These are phyloP conservation scores for Venustoraphidia nigricollis DNA, from an alignment of 2,888 invertebrate genomes.

Conservation along the genomic window DNA sequence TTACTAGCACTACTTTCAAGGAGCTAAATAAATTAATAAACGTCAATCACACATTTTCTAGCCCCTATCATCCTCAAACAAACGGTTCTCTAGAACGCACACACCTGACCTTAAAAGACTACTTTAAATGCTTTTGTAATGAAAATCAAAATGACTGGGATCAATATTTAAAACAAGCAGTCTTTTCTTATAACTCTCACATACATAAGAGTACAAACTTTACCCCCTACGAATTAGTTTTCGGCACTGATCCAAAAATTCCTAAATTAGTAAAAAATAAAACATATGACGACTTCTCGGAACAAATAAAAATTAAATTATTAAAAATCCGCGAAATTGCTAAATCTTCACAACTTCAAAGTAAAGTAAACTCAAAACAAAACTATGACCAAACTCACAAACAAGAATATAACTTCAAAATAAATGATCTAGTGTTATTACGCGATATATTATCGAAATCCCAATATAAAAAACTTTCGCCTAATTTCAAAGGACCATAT, in stretches of 20 bases:
- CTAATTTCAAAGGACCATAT: not conserved
- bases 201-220: constrained; percentile 16
- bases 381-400: constrained; percentile 12
- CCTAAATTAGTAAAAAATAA: constrained; percentile 13
- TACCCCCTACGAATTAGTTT: too few species aligned
- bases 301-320: constrained; percentile 12
- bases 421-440: not conserved
- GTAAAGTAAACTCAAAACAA: constrained; percentile 13
- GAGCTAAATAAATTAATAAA: constrained; percentile 13
- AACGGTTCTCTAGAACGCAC: constrained; percentile 16
- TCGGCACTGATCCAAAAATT: too few species aligned
- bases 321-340: constrained; percentile 12
- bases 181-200: constrained; percentile 15
- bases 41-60: constrained; percentile 9
- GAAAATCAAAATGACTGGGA: constrained; percentile 16
- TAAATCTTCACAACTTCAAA: constrained; percentile 9
- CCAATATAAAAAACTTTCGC: not conserved
- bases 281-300: constrained; percentile 6
- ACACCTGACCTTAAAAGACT: constrained; percentile 15
- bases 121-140: constrained; percentile 14
- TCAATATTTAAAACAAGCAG: constrained; percentile 12
- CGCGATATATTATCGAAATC: not conserved
- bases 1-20: constrained; percentile 11
- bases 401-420: not conserved
- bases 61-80: constrained; percentile 13